phyloP scores from a whole-genome alignment of 1,140 invertebrate species.

The Zophobas atratus region DNA sequence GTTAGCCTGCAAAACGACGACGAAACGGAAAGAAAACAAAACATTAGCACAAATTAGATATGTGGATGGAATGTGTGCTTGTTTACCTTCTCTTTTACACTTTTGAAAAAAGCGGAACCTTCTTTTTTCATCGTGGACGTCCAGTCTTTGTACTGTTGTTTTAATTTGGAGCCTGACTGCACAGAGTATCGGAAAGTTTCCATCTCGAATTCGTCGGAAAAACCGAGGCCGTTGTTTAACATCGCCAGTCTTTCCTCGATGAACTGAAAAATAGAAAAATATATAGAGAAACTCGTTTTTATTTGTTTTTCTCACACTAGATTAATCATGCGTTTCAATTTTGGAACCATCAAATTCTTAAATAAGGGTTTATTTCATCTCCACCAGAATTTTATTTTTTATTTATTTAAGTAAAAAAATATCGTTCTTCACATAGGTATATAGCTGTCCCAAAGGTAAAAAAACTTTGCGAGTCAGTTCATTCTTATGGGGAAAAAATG shows the following conservation, averaged over 20 bases:
- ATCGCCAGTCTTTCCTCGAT: constrained; percentile 93
- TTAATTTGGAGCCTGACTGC: constrained; percentile 83
- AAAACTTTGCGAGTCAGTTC: no score
- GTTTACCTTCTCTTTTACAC: constrained; percentile 81
- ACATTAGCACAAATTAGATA: constrained; percentile 42
- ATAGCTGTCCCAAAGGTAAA: no score
- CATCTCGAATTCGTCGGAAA: constrained; percentile 95
- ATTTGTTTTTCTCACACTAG: no score
- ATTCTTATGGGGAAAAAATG: no score
- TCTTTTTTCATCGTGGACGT: constrained; percentile 72
- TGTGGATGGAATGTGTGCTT: background rate
- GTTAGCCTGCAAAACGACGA: constrained; percentile 79
- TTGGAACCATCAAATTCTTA: no score
- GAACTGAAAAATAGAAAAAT: constrained; percentile 75
- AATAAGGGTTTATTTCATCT: no score
- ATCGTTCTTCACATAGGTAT: no score
- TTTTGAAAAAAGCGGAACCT: constrained; percentile 79
- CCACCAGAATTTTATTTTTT: no score
- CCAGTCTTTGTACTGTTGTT: constrained; percentile 85
- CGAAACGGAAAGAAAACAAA: constrained; percentile 46
- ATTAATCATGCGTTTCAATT: no score
- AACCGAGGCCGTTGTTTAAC: constrained; percentile 89
- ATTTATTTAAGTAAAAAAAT: no score
- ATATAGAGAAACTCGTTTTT: background rate
- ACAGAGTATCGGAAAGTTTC: constrained; percentile 90